Evolutionary conservation across 1,140 invertebrate genomes (phyloP).

Genomic region (Linepithema humile): DNA sequence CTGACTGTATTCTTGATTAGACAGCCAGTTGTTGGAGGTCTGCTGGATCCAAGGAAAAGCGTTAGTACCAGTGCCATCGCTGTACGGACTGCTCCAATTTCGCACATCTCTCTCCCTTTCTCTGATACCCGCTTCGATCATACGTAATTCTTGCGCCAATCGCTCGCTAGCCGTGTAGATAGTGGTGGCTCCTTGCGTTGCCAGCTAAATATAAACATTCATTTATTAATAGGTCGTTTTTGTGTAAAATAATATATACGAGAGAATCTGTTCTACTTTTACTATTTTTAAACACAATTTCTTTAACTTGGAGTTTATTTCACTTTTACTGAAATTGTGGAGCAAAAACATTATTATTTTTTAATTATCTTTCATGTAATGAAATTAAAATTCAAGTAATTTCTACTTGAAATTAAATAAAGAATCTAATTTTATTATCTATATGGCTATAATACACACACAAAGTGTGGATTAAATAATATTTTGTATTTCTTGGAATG

Average conservation of each 20-base stretch:
- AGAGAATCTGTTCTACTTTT: too few species aligned
- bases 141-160: conserved; percentile 87
- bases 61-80: conserved; percentile 19
- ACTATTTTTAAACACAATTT: too few species aligned
- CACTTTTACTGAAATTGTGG: too few species aligned
- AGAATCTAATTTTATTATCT: too few species aligned
- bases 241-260: too few species aligned
- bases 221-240: too few species aligned
- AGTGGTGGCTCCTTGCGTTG: conserved; percentile 83
- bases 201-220: conserved; percentile 75
- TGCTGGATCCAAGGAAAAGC: conserved; percentile 80
- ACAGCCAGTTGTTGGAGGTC: conserved; percentile 72
- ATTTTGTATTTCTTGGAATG: background rate
- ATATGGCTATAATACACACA: too few species aligned
- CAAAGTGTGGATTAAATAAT: conserved; percentile 7
- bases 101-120: conserved; percentile 88
- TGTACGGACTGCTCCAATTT: conserved; percentile 82
- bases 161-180: conserved; percentile 86
- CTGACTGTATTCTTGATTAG: conserved; percentile 76
- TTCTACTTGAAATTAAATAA: too few species aligned
- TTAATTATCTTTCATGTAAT: too few species aligned
- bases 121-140: conserved; percentile 88
- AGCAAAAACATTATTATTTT: too few species aligned
- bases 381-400: too few species aligned
- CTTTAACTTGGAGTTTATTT: too few species aligned